Evolutionary conservation across 2,888 invertebrate species (phyloP).

Genomic region (Synergus gifuensis): DNA sequence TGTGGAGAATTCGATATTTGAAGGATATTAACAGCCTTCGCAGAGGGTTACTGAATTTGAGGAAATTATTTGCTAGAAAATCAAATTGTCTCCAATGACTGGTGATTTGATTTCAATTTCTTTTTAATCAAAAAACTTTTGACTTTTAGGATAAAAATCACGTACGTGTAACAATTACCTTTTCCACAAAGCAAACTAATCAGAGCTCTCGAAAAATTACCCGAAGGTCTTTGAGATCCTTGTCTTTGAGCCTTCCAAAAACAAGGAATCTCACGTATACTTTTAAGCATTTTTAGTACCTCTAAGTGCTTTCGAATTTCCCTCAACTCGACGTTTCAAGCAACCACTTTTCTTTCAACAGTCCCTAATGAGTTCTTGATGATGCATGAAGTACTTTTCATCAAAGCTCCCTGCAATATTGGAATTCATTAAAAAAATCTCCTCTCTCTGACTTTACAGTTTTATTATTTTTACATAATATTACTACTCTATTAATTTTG

Average conservation of each 20-base stretch:
- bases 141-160: background rate
- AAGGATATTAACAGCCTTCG: conserved; percentile 7
- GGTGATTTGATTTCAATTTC: background rate
- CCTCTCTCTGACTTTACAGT: no score
- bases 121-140: background rate
- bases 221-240: background rate
- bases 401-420: background rate
- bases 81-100: background rate
- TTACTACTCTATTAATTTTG: no score
- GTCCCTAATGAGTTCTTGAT: conserved; percentile 28
- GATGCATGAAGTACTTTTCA: conserved; percentile 8
- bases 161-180: conserved; percentile 20
- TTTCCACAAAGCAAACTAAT: conserved; percentile 16
- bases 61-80: background rate
- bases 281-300: conserved; percentile 5
- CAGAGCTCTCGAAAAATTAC: conserved; percentile 7
- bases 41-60: conserved; percentile 18
- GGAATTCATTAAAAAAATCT: background rate
- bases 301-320: background rate
- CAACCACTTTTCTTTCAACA: conserved; percentile 30
- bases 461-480: no score
- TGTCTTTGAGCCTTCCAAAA: conserved; percentile 2
- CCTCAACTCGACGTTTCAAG: conserved; percentile 15
- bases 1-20: conserved; percentile 18
- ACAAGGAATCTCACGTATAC: conserved; percentile 22